Evolutionary conservation across 2,797 vertebrate genomes (phyloP).

Genomic region (Spinus pinus): DNA sequence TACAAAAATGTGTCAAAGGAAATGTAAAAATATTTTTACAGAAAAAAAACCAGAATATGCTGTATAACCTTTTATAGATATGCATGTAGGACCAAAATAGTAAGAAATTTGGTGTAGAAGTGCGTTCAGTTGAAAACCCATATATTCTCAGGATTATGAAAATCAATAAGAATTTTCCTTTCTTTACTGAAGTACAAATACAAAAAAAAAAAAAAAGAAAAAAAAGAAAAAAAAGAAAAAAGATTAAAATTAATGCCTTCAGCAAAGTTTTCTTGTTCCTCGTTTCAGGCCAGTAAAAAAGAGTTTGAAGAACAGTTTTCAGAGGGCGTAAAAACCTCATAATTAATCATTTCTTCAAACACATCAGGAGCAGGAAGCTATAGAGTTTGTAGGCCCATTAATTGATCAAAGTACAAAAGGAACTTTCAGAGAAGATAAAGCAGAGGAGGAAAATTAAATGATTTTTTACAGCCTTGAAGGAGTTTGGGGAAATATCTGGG

Average conservation of each 20-base stretch:
- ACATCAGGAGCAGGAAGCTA: conserved; percentile 7
- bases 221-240: not conserved
- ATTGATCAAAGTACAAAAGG: conserved; percentile 50
- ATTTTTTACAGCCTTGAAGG: conserved; percentile 29
- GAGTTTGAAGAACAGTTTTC: conserved; percentile 34
- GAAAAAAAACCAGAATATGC: not conserved
- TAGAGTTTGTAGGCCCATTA: conserved; percentile 32
- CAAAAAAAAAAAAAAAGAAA: not conserved
- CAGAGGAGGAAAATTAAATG: not conserved
- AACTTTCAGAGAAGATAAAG: conserved; percentile 32
- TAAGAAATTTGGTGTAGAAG: not conserved
- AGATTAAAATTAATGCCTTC: conserved; percentile 8
- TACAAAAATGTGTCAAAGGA: not conserved
- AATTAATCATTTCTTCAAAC: conserved; percentile 57
- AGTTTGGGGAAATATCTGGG: conserved; percentile 14
- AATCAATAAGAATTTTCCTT: not conserved
- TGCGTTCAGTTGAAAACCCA: not conserved
- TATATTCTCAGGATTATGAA: not conserved
- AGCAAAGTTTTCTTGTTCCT: not conserved
- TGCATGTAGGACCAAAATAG: not conserved
- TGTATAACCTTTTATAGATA: not conserved
- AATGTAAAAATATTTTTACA: not conserved
- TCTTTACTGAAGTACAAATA: not conserved
- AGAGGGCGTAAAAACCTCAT: not conserved
- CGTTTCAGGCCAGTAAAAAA: not conserved